A percentile compares a stretch with the other conserved stretches of the same genome.
Evolutionary conservation across 1,140 invertebrate genomes (phyloP).

Genomic region (Linepithema humile): DNA sequence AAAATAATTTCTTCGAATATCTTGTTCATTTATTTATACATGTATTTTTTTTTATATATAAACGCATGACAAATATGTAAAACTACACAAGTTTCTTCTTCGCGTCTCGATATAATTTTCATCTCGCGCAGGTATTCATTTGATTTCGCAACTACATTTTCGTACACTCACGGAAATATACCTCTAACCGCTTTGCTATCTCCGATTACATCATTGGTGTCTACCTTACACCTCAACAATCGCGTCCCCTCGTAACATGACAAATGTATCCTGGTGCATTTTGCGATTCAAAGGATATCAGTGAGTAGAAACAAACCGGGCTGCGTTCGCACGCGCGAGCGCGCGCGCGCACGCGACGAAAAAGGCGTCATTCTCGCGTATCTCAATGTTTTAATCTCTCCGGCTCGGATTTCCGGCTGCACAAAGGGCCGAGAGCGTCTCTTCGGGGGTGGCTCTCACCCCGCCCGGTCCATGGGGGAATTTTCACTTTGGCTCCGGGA

Average conservation of each 20-base stretch:
- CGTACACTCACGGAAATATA: not conserved
- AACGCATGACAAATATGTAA: not conserved
- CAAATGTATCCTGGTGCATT: not conserved
- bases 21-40: too few relatives aligned
- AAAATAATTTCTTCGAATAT: slow-evolving; percentile 27
- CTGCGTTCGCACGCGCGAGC: not conserved
- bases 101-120: slow-evolving; percentile 2
- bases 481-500: slow-evolving; percentile 62
- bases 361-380: slow-evolving; percentile 40
- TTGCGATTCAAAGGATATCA: not conserved
- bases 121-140: not conserved
- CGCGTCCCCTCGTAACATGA: not conserved
- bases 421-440: slow-evolving; percentile 41
- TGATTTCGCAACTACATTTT: slow-evolving; percentile 6
- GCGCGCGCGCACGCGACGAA: not conserved
- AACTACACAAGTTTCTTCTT: not conserved
- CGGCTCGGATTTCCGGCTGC: slow-evolving; percentile 59
- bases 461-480: slow-evolving; percentile 51
- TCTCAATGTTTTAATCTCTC: slow-evolving; percentile 63
- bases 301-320: slow-evolving; percentile 3
- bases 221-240: not conserved
- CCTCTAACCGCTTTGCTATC: slow-evolving; percentile 3
- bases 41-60: not conserved
- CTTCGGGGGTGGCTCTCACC: slow-evolving; percentile 11
- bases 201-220: slow-evolving; percentile 1